phyloP scores from a whole-genome alignment of 2,888 invertebrate genomes.

The Kryphioiulus occultus region DNA sequence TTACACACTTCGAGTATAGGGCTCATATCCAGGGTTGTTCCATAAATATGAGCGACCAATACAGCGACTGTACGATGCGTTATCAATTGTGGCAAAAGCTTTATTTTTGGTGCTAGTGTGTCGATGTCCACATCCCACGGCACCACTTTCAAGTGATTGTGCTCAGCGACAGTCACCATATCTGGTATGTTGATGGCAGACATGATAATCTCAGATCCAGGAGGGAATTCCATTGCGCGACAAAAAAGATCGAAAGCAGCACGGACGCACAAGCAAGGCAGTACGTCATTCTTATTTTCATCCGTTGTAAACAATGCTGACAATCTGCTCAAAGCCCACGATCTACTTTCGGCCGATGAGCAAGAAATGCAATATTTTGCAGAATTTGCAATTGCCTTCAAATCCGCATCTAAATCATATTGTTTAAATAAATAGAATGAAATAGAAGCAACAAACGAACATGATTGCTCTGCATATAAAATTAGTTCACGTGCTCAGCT shows the following conservation, averaged over 20 bases:
- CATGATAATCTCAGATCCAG: slow-evolving; percentile 63
- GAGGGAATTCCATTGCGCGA: slow-evolving; percentile 59
- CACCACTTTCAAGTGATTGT: slow-evolving; percentile 60
- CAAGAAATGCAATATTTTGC: not conserved
- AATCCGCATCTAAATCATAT: slow-evolving; percentile 28
- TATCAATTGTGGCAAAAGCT: slow-evolving; percentile 59
- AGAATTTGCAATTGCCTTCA: not conserved
- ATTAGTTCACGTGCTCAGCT: not conserved
- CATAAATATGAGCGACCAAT: slow-evolving; percentile 62
- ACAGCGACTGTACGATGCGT: slow-evolving; percentile 61
- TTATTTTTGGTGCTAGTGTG: slow-evolving; percentile 60
- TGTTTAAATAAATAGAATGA: slow-evolving; percentile 35
- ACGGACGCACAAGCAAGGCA: slow-evolving; percentile 60
- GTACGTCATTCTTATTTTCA: slow-evolving; percentile 42
- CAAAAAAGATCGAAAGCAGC: slow-evolving; percentile 60
- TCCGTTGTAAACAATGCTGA: not conserved
- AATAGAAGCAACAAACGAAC: not conserved
- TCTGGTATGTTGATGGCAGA: slow-evolving; percentile 63
- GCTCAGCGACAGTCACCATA: slow-evolving; percentile 60
- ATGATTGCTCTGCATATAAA: not conserved
- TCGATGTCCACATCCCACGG: slow-evolving; percentile 61
- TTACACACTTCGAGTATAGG: slow-evolving; percentile 59
- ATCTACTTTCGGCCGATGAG: not conserved
- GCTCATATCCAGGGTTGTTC: slow-evolving; percentile 60
- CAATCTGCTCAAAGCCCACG: not conserved